Evolutionary conservation across 2,113 vertebrate species (phyloP).

Genomic region (Heteronetta atricapilla): DNA sequence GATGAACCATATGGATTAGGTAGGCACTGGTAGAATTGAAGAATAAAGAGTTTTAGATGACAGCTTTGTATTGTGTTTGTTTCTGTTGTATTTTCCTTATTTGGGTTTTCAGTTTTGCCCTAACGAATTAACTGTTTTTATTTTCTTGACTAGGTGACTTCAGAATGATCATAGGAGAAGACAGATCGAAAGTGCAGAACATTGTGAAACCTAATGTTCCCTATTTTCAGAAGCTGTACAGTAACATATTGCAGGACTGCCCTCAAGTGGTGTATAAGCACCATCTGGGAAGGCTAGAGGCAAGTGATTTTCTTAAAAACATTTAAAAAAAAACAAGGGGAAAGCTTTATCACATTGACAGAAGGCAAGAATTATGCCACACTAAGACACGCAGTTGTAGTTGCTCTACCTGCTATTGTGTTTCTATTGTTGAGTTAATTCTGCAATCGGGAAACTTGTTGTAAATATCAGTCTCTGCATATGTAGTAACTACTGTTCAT

Average conservation of each 20-base stretch:
- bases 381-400: background rate
- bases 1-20: background rate
- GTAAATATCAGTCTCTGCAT: background rate
- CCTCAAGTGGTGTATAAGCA: constrained; percentile 92
- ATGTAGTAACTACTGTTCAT: background rate
- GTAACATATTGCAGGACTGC: constrained; percentile 87
- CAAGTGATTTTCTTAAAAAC: constrained; percentile 55
- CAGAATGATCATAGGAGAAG: constrained; percentile 94
- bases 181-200: constrained; percentile 90
- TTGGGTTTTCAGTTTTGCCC: background rate
- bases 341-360: background rate
- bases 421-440: background rate
- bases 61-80: background rate
- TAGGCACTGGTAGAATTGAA: background rate
- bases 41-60: background rate
- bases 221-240: constrained; percentile 90
- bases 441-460: background rate
- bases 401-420: background rate
- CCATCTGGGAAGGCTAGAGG: constrained; percentile 91
- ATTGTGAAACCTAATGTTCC: constrained; percentile 89
- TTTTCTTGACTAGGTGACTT: constrained; percentile 86
- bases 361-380: background rate
- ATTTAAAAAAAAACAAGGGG: background rate
- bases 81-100: background rate
- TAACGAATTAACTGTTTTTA: background rate